A percentile compares a stretch with the other conserved stretches of the same genome.
Conservation (phyloP, 2,113 vertebrate genomes). For the Limanda limanda region DNA sequence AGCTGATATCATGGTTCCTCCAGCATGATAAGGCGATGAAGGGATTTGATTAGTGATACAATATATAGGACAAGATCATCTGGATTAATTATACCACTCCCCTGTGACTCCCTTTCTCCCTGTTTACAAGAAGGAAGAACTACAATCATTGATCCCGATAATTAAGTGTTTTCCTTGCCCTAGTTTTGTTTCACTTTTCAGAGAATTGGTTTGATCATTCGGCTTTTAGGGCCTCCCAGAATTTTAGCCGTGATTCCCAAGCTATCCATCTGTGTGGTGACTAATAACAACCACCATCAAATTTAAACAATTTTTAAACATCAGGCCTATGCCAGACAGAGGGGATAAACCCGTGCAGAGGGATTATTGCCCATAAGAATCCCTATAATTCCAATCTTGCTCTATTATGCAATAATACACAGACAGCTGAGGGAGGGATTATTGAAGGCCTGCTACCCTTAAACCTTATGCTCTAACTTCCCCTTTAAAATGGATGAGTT, state of each 20-base stretch:
- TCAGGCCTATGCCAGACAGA: constrained; percentile 47
- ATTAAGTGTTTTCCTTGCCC: neutral
- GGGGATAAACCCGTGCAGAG: constrained; percentile 61
- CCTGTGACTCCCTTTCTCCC: constrained; percentile 8
- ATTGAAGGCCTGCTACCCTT: constrained; percentile 55
- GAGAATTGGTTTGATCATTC: constrained; percentile 19
- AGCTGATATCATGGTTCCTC: constrained; percentile 62
- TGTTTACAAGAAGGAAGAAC: constrained; percentile 1
- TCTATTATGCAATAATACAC: constrained; percentile 79
- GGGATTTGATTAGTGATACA: constrained; percentile 78
- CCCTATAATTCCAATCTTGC: constrained; percentile 78
- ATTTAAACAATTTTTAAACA: constrained; percentile 65
- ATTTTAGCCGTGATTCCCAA: constrained; percentile 1
- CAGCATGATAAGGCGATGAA: constrained; percentile 78
- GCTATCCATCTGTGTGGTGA: constrained; percentile 8
- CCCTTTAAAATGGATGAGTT: constrained; percentile 47
- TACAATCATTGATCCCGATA: constrained; percentile 9
- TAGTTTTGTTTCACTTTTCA: constrained; percentile 1
- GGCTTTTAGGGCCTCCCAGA: neutral
- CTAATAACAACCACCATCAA: constrained; percentile 46
- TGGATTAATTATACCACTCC: constrained; percentile 65
- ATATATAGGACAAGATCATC: constrained; percentile 76
- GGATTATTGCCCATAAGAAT: constrained; percentile 76
- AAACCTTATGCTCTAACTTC: constrained; percentile 70
- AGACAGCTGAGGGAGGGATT: constrained; percentile 76